A percentile compares a stretch with the other conserved stretches of the same genome.
phyloP scores from a whole-genome alignment of 2,797 vertebrate genomes.

The Alcedo atthis region DNA sequence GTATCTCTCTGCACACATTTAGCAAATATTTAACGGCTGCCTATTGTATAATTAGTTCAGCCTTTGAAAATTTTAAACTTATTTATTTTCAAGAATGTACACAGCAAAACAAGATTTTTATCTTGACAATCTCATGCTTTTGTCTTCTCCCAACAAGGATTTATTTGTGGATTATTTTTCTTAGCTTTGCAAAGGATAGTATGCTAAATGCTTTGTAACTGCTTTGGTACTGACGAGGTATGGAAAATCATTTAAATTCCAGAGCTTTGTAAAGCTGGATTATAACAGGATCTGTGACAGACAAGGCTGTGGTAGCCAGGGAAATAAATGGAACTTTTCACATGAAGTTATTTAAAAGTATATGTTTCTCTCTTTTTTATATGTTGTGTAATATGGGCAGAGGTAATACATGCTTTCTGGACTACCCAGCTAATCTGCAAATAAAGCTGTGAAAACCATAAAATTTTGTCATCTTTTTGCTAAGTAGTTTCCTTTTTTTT shows the following conservation, averaged over 20 bases:
- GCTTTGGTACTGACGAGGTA: constrained; percentile 11
- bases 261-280: not conserved
- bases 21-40: constrained; percentile 73
- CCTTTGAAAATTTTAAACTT: constrained; percentile 66
- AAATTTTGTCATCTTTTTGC: not conserved
- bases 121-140: constrained; percentile 51
- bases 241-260: constrained; percentile 46
- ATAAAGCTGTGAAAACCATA: constrained; percentile 9
- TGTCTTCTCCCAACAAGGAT: constrained; percentile 49
- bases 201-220: constrained; percentile 47
- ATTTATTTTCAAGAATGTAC: constrained; percentile 65
- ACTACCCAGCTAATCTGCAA: constrained; percentile 4
- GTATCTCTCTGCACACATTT: constrained; percentile 63
- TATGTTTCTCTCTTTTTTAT: not conserved
- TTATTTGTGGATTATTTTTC: constrained; percentile 37
- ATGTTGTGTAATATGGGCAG: not conserved
- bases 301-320: constrained; percentile 37
- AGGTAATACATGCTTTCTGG: not conserved
- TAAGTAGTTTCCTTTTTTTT: not conserved
- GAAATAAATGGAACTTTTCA: not conserved
- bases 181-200: constrained; percentile 42
- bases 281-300: not conserved
- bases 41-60: constrained; percentile 67
- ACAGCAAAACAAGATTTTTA: constrained; percentile 63
- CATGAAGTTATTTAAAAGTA: constrained; percentile 1